These are phyloP conservation scores for Trinorchestia longiramus DNA, from an alignment of 1,140 invertebrate genomes.

Conservation along the genomic window DNA sequence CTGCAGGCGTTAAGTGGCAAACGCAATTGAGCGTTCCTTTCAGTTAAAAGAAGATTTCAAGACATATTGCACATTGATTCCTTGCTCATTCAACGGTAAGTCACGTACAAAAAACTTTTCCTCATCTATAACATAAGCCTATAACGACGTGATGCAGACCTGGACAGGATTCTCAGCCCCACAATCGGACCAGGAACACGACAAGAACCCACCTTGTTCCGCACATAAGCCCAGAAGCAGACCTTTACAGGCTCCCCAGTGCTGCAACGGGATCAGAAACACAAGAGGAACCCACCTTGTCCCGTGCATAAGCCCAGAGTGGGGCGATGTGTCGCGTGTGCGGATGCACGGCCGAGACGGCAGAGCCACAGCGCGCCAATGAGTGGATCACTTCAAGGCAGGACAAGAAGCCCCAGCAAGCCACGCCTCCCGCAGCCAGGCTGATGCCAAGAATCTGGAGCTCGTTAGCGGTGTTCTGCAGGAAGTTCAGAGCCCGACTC, in stretches of 20 bases:
- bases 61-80: too few species aligned
- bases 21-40: too few species aligned
- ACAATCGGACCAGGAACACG: not conserved
- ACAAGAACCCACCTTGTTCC: slow-evolving; percentile 79
- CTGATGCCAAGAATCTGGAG: slow-evolving; percentile 82
- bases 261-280: not conserved
- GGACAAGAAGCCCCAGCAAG: slow-evolving; percentile 94
- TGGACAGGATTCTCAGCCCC: too few species aligned
- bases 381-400: slow-evolving; percentile 86
- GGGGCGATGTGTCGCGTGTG: slow-evolving; percentile 90
- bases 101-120: too few species aligned
- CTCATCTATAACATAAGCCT: too few species aligned
- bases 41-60: too few species aligned
- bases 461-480: slow-evolving; percentile 88
- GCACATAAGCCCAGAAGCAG: slow-evolving; percentile 87
- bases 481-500: slow-evolving; percentile 84
- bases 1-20: too few species aligned
- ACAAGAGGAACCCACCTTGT: slow-evolving; percentile 76
- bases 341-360: slow-evolving; percentile 76
- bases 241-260: too few species aligned
- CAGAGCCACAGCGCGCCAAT: slow-evolving; percentile 69
- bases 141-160: too few species aligned
- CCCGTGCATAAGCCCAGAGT: slow-evolving; percentile 91
- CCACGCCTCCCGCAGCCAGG: slow-evolving; percentile 83
- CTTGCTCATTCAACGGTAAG: too few species aligned